Evolutionary conservation across 2,113 vertebrate species (phyloP).

Genomic region (Sapayoa aenigma): DNA sequence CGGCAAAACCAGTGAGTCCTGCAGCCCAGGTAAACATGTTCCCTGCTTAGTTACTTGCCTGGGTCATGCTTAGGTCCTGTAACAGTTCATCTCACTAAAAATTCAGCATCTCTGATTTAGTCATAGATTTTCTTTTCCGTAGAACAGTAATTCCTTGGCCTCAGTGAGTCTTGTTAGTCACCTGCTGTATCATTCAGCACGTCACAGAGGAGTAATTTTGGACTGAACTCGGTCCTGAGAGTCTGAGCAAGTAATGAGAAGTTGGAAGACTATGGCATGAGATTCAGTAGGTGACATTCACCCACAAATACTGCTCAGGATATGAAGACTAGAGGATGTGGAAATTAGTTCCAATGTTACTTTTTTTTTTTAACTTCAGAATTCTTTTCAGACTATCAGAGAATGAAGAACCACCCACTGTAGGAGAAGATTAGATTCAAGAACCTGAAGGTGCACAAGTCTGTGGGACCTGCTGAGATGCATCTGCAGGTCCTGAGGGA

Average conservation of each 20-base stretch:
- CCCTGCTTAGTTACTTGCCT: not conserved
- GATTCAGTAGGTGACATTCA: not conserved
- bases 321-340: not conserved
- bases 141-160: not conserved
- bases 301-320: not conserved
- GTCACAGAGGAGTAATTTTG: not conserved
- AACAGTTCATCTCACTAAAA: not conserved
- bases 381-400: not conserved
- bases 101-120: not conserved
- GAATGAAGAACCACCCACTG: not conserved
- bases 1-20: not conserved
- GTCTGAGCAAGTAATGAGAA: not conserved
- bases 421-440: not conserved
- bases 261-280: not conserved
- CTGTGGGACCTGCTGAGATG: not conserved
- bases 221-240: not conserved
- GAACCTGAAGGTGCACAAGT: not conserved
- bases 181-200: not conserved
- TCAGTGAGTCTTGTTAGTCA: not conserved
- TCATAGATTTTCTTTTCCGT: not conserved
- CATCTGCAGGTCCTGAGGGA: not conserved
- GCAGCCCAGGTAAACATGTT: not conserved
- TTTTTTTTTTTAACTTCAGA: not conserved
- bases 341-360: not conserved
- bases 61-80: not conserved